Evolutionary conservation across 2,797 vertebrate genomes (phyloP).

Genomic region (Apogon hyalosoma): DNA sequence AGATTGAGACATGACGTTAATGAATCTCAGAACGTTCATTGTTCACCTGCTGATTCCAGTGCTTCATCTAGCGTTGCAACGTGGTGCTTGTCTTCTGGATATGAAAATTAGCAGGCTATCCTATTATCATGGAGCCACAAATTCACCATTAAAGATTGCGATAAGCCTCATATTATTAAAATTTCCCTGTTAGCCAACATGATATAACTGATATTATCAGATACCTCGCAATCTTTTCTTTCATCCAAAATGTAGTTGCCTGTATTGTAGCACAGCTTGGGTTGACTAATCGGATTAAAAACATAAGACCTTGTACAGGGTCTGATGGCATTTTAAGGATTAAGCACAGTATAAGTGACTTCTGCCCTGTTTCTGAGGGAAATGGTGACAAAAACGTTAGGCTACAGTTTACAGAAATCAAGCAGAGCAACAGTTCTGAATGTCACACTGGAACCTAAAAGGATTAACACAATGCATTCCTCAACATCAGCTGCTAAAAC

Average conservation of each 20-base stretch:
- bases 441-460: conserved; percentile 41
- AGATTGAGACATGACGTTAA: no score
- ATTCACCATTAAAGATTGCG: conserved; percentile 30
- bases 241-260: conserved; percentile 45
- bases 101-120: conserved; percentile 38
- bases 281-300: conserved; percentile 75
- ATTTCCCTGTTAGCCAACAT: conserved; percentile 41
- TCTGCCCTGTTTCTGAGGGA: conserved; percentile 37
- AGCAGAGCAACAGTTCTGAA: conserved; percentile 33
- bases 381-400: conserved; percentile 21
- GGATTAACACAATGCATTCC: conserved; percentile 57
- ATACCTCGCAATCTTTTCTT: conserved; percentile 45
- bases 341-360: conserved; percentile 57
- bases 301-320: conserved; percentile 60
- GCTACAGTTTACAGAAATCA: conserved; percentile 32
- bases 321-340: conserved; percentile 69
- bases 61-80: conserved; percentile 11
- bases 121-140: conserved; percentile 30
- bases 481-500: conserved; percentile 47
- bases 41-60: conserved; percentile 22
- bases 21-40: background rate
- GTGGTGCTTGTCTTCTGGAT: conserved; percentile 18
- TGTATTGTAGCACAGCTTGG: conserved; percentile 42
- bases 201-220: conserved; percentile 60
- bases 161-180: conserved; percentile 48